phyloP scores from a whole-genome alignment of 2,888 invertebrate species.

The Hetaerina titia region DNA sequence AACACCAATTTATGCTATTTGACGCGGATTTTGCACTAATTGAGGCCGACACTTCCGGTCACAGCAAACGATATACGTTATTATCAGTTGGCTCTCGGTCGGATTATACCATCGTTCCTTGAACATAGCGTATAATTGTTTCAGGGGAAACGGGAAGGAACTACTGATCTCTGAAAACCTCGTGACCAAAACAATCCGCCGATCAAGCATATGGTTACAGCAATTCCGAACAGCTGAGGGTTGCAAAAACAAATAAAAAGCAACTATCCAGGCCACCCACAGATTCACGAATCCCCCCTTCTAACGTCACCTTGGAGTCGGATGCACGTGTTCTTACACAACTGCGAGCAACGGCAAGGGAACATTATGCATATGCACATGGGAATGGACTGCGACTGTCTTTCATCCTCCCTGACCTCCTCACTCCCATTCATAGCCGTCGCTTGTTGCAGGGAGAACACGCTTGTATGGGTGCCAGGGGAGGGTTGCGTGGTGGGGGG shows the following conservation, averaged over 20 bases:
- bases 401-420: conserved; percentile 47
- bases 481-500: neutral
- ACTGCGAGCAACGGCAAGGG: neutral
- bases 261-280: neutral
- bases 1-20: no score
- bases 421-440: conserved; percentile 56
- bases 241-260: neutral
- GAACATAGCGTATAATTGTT: no score
- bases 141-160: no score
- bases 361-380: conserved; percentile 37
- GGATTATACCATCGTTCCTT: no score
- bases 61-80: no score
- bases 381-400: conserved; percentile 45
- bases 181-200: no score
- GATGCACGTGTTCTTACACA: conserved; percentile 55
- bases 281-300: neutral
- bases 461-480: conserved; percentile 25
- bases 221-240: neutral
- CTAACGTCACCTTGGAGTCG: conserved; percentile 6
- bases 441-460: neutral
- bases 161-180: no score
- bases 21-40: no score
- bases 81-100: no score
- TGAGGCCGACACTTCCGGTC: no score
- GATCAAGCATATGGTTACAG: no score